These are phyloP conservation scores for Lasiurus cinereus DNA, from an alignment of 2,113 vertebrate species.

Conservation along the genomic window DNA sequence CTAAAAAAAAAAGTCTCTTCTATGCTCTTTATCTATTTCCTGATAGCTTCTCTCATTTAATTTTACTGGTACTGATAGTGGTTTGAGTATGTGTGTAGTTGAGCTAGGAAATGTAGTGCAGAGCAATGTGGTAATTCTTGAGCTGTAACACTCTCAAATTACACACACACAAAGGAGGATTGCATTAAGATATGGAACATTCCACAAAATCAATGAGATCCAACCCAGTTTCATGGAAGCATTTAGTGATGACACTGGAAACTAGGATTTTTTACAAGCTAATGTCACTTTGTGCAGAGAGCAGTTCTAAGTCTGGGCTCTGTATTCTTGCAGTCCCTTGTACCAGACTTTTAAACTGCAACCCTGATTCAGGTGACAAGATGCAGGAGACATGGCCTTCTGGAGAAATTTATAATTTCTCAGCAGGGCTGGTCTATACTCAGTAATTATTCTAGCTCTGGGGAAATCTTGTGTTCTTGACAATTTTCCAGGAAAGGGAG, in stretches of 20 bases:
- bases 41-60: conserved; percentile 66
- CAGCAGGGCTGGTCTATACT: background rate
- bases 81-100: background rate
- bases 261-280: background rate
- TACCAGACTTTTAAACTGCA: background rate
- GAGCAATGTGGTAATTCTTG: conserved; percentile 15
- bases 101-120: background rate
- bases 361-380: background rate
- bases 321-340: background rate
- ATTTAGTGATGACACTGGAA: background rate
- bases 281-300: background rate
- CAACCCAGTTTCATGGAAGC: conserved; percentile 9
- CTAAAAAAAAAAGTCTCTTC: conserved; percentile 39
- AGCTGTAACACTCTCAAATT: background rate
- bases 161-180: background rate
- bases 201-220: conserved; percentile 27
- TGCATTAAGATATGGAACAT: conserved; percentile 31
- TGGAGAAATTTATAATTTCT: conserved; percentile 17
- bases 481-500: conserved; percentile 24
- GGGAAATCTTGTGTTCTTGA: conserved; percentile 45
- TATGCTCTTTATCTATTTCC: conserved; percentile 60
- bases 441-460: conserved; percentile 6
- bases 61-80: conserved; percentile 46
- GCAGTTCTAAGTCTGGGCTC: background rate
- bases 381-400: background rate